Evolutionary conservation across 2,888 invertebrate species (phyloP).

Genomic region (Erebia palarica): DNA sequence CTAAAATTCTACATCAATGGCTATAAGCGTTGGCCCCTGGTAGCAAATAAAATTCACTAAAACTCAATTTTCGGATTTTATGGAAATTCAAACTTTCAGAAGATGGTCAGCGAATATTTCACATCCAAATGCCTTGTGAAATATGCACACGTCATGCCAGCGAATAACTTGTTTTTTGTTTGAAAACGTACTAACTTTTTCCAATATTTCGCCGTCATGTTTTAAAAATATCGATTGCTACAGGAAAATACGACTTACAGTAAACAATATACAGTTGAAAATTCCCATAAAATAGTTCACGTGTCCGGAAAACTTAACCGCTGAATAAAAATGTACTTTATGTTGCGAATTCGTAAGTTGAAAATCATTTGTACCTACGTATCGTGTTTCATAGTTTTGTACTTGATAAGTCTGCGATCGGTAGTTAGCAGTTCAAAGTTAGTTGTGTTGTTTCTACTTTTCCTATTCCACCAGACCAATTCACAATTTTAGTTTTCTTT

Average conservation of each 20-base stretch:
- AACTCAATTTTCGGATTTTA: background rate
- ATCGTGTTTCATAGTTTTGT: background rate
- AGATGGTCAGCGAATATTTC: slow-evolving; percentile 21
- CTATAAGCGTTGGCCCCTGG: background rate
- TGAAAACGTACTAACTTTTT: slow-evolving; percentile 27
- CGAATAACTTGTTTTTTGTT: slow-evolving; percentile 28
- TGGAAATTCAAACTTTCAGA: slow-evolving; percentile 4
- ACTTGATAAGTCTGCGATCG: background rate
- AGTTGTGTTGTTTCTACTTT: slow-evolving; percentile 31
- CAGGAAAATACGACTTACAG: slow-evolving; percentile 16
- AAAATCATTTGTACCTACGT: slow-evolving; percentile 4
- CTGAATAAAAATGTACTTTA: slow-evolving; percentile 9
- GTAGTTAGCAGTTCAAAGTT: slow-evolving; percentile 20
- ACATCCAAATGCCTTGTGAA: slow-evolving; percentile 27
- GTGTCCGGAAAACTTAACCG: background rate
- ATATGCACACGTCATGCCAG: slow-evolving; percentile 23
- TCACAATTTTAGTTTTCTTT: slow-evolving; percentile 22
- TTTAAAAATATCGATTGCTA: background rate
- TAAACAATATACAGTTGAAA: background rate
- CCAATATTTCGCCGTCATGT: slow-evolving; percentile 22
- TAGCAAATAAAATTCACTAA: background rate
- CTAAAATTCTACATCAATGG: too few species aligned
- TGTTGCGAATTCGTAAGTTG: slow-evolving; percentile 1
- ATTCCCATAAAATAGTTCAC: background rate
- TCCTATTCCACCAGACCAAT: slow-evolving; percentile 17